These are phyloP conservation scores for Acestrorhynchus altus DNA, from an alignment of 2,797 vertebrate species.

Conservation along the genomic window DNA sequence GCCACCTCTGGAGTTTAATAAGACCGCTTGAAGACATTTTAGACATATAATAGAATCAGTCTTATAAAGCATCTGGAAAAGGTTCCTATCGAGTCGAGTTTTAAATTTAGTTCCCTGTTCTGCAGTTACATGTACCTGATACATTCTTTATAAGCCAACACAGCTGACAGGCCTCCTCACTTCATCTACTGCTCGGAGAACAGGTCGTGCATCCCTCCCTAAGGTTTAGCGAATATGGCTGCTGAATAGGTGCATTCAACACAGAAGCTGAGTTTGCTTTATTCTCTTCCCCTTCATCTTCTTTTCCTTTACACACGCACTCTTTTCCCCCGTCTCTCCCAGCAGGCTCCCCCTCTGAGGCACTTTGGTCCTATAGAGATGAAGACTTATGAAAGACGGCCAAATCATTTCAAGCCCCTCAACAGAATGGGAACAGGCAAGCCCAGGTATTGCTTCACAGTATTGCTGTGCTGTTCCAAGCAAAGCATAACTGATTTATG, in stretches of 20 bases:
- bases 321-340: neutral
- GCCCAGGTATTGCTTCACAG: constrained; percentile 74
- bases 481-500: no score
- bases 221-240: neutral
- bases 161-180: no score
- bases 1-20: no score
- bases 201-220: neutral
- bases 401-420: constrained; percentile 76
- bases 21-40: no score
- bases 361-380: constrained; percentile 74
- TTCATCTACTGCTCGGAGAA: no score
- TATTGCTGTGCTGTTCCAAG: no score
- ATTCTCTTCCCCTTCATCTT: neutral
- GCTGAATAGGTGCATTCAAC: constrained; percentile 9
- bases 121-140: neutral
- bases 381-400: constrained; percentile 85
- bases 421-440: constrained; percentile 85
- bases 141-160: neutral
- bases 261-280: constrained; percentile 16
- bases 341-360: constrained; percentile 70
- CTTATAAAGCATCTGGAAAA: no score
- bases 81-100: neutral
- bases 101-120: neutral
- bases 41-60: no score
- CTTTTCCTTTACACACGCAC: neutral